These are phyloP conservation scores for Rissa tridactyla DNA, from an alignment of 2,113 vertebrate genomes.

Conservation along the genomic window DNA sequence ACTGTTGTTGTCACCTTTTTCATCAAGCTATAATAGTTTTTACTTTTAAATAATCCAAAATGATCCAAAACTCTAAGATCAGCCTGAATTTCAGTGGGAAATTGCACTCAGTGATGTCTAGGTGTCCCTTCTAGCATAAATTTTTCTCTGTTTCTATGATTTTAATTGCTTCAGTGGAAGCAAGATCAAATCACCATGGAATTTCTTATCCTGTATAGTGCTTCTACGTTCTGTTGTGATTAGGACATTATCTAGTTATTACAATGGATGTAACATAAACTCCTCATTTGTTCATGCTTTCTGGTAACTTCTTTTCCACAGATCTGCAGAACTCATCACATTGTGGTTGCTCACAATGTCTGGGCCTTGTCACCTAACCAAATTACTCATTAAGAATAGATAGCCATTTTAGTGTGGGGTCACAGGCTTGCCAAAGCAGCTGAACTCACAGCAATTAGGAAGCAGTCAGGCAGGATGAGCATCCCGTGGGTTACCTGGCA, in stretches of 20 bases:
- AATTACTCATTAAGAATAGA: neutral
- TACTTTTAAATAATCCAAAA: neutral
- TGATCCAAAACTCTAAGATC: neutral
- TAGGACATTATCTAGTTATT: neutral
- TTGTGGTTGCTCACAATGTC: neutral
- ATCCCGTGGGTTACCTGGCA: neutral
- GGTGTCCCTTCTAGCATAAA: neutral
- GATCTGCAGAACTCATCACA: neutral
- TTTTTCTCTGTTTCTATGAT: neutral
- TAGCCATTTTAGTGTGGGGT: accelerated
- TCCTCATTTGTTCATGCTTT: neutral
- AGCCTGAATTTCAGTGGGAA: neutral
- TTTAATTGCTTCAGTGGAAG: neutral
- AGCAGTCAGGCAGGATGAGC: neutral
- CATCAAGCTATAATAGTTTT: neutral
- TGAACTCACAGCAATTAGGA: neutral
- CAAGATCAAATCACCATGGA: neutral
- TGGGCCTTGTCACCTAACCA: neutral
- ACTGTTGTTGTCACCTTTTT: neutral
- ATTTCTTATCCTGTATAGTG: neutral
- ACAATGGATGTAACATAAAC: neutral
- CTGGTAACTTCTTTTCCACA: neutral
- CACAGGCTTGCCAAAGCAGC: neutral
- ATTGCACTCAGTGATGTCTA: neutral
- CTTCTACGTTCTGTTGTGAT: neutral